Evolutionary conservation across 2,888 invertebrate species (phyloP), one percentile per base, ranked within the genome.

Genomic region (Tiliacea aurago): DNA sequence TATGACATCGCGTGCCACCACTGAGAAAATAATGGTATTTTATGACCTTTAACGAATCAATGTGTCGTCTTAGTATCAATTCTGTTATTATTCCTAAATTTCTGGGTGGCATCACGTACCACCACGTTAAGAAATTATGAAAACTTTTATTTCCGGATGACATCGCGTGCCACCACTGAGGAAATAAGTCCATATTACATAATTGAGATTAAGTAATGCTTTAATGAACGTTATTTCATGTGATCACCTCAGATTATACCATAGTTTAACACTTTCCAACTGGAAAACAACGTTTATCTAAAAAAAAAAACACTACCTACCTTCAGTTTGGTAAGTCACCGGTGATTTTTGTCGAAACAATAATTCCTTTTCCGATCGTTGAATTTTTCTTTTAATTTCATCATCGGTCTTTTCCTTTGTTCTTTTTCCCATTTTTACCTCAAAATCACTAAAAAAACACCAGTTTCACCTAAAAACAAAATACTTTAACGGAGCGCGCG

Each of bases 321-420:
- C 33, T 33, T 33, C 33, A 33, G 3, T 33, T 33, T 59, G 41
- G 43, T 5, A 59, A 23, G 18, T 20, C 37, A 13, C n/a, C 41
- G 43, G 61, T 15, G 43, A 23, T 23, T 61, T 61, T 55, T 55
- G 55, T 28, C 47, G 63, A 28, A 13, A 63, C 13, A 10, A 18
- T 63, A 47, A 47, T 47, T 63, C 47, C 33, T 63, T 63, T 63
- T 63, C 63, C 47, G 47, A 47, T 33, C 33, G 63, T 63, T 20
- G 18, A 6, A 47, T 63, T 47, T n/a, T n/a, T n/a, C n/a, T n/a
- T n/a, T n/a, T n/a, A n/a, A n/a, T n/a, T n/a, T n/a, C n/a, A n/a
- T n/a, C 47, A 5, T 63, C 47, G 2, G 47, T 47, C 6, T 63
- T 49, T 28, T 63, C 13, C 28, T 10, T 47, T 20, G 47, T 33